Base-by-base conservation (phyloP, 2,797 vertebrate genomes). In the Mionectes olivaceus region DNA sequence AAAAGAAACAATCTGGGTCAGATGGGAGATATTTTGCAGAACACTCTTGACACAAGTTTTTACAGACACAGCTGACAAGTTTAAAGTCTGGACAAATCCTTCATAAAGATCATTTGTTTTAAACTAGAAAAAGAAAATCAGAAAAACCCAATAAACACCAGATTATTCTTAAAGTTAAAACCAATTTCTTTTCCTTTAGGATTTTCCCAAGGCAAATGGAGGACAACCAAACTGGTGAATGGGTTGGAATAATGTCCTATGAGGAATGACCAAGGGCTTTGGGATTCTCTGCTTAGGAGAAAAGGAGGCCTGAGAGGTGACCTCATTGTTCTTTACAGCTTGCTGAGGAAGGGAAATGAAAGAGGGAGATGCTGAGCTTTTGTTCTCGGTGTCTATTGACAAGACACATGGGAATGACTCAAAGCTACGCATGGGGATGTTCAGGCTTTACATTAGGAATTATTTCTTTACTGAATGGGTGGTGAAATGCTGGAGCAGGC, bases 171-270 rank as follows among this genome's bases (percentile, higher is more conserved):
- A 55, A 43, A 60, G 56, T 32, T 30, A n/a, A 78, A 77, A 11
- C 0, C 0, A 33, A 25, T 37, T 35, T 50, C 0, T 87, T 61
- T 84, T 81, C 17, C 14, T 65, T 74, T 17, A 57, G 12, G 11
- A 41, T 67, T 74, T 90, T 77, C 30, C 19, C n/a, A n/a, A 57
- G 25, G 11, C 32, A 78, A 87, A 88, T 6, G 1, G 28, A 73
- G 8, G n/a, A 2, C 6, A 60, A 25, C 11, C 43, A 84, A 55
- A 33, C 6, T 33, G 18, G 1, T 73, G 35, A 32, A 69, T 30
- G 1, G 10, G 2, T 6, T 69, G 23, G 24, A 55, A 77, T 8
- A 57, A 19, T 0, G 0, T 13, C 9, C 6, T 33, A 0, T 25
- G 19, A 63, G 5, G 27, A 44, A 49, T n/a, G 32, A 22, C 28